Percentiles rank a stretch among this genome's conserved stretches.
Conservation (phyloP, 2,113 vertebrate genomes). For the Archilochus colubris region DNA sequence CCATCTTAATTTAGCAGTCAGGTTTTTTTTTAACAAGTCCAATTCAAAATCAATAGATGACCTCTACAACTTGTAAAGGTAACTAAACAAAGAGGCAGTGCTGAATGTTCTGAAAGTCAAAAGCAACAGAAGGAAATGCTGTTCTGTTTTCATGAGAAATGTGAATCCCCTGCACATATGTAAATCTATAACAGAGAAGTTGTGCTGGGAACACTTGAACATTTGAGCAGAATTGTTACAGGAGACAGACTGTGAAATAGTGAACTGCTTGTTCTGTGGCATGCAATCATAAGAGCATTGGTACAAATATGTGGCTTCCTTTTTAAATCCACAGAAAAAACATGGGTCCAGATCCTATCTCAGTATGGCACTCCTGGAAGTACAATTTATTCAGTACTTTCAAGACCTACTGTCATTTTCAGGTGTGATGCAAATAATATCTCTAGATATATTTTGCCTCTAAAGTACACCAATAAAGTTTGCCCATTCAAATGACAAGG, state of each 20-base stretch:
- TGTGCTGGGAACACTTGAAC: neutral
- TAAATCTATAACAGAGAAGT: neutral
- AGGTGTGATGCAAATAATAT: neutral
- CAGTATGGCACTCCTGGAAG: neutral
- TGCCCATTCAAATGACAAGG: neutral
- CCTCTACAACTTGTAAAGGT: constrained; percentile 26
- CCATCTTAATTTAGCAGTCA: constrained; percentile 36
- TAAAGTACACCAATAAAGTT: neutral
- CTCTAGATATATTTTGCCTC: neutral
- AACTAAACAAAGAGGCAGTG: neutral
- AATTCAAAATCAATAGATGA: constrained; percentile 1
- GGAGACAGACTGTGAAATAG: neutral
- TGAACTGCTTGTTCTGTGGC: neutral
- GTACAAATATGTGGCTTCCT: neutral
- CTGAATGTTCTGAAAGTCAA: neutral
- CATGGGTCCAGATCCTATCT: neutral
- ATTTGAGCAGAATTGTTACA: neutral
- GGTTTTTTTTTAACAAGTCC: neutral
- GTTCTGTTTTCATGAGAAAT: neutral
- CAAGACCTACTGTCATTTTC: neutral
- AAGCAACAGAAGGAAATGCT: neutral
- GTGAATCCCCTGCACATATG: neutral
- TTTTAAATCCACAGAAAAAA: neutral
- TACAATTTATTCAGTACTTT: neutral
- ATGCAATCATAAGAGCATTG: accelerated